These are phyloP conservation scores for Anthophora plumipes DNA, from an alignment of 2,888 invertebrate species.

Conservation along the genomic window DNA sequence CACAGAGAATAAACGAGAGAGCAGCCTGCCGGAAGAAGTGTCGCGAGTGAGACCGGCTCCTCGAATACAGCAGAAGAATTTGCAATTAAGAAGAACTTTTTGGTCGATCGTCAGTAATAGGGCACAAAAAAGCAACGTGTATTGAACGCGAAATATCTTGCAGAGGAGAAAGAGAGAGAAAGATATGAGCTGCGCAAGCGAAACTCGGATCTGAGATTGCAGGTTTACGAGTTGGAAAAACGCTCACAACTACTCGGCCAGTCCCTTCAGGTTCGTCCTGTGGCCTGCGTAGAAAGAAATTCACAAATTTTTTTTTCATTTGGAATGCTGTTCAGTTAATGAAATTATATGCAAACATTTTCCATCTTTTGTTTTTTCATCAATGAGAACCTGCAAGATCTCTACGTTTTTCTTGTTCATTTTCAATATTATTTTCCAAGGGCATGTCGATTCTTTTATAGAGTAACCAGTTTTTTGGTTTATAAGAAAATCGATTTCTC, in stretches of 20 bases:
- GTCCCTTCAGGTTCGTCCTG: constrained; percentile 84
- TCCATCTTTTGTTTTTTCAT: constrained; percentile 70
- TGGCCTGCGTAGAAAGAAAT: constrained; percentile 80
- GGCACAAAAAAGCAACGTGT: constrained; percentile 77
- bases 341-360: constrained; percentile 59
- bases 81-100: constrained; percentile 79
- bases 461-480: not conserved
- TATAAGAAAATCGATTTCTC: constrained; percentile 43
- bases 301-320: constrained; percentile 71
- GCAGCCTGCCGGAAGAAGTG: constrained; percentile 74
- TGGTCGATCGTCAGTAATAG: constrained; percentile 79
- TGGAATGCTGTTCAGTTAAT: constrained; percentile 78
- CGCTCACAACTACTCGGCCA: constrained; percentile 84
- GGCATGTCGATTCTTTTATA: constrained; percentile 52
- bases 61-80: constrained; percentile 74
- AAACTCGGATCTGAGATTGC: constrained; percentile 84
- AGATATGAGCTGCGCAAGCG: constrained; percentile 84
- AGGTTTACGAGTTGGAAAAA: constrained; percentile 85
- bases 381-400: constrained; percentile 73
- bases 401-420: constrained; percentile 63
- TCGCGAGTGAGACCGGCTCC: constrained; percentile 73
- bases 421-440: constrained; percentile 51
- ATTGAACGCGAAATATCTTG: constrained; percentile 84
- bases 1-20: constrained; percentile 70
- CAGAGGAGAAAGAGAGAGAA: constrained; percentile 84